Base-by-base conservation (phyloP, 2,888 invertebrate species). In the Macropis europaea region DNA sequence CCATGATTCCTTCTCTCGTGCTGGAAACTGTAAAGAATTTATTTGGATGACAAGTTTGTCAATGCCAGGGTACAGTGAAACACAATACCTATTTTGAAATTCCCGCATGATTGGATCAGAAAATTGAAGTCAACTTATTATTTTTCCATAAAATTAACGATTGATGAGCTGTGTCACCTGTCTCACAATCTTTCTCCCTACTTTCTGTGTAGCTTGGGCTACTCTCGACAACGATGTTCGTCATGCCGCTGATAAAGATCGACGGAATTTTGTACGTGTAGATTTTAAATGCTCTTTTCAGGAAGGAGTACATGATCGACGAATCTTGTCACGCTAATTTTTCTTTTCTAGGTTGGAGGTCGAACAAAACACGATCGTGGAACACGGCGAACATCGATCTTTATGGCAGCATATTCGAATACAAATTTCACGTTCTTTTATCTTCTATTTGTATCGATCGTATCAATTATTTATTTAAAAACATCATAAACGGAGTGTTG, bases 21-120 rank as follows among this genome's bases (percentile, higher is more conserved):
- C 88, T 87, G 80, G 71, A 87, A 87, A 83, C 81, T 81, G 76
- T 82, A 88, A 82, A 82, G 83, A 85, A 84, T 71, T 34, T 17
- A 60, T 71, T 77, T 42, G 76, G 72, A 57, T 66, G 61, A 52
- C 47, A 26, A 36, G 26, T 63, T 71, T 9, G 34, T 68, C 28
- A 38, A 26, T 38, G 24, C 3, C 1, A 64, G 50, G 34, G 38
- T 34, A 26, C 11, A n/a, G 45, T 4, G 22, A n/a, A n/a, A n/a
- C n/a, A n/a, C n/a, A n/a, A 13, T 17, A 43, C 22, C 22, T 57
- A 15, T 19, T 7, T 40, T 13, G 9, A 19, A 17, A 15, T 38
- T 62, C 28, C 40, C 22, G 30, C 24, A 2, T 13, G 11, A 30
- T 17, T 3, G 6, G n/a, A 34, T 30, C 2, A 34, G 4, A 36